phyloP scores from a whole-genome alignment of 2,797 vertebrate genomes.

The Lerista edwardsae region DNA sequence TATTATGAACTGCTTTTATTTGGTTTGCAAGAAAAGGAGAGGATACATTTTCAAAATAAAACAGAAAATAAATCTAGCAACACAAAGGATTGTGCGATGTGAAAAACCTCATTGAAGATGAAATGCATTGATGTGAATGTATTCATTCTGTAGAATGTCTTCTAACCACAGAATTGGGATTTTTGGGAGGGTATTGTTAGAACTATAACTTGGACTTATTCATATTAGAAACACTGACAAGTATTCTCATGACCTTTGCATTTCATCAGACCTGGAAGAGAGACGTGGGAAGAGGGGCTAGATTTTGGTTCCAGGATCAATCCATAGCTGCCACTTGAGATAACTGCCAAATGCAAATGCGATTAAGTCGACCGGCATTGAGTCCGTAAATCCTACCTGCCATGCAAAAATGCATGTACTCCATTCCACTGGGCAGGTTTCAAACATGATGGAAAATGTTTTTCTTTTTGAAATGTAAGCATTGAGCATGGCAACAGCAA shows the following conservation, averaged over 20 bases:
- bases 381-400: slow-evolving; percentile 3
- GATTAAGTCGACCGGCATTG: slow-evolving; percentile 32
- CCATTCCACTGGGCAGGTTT: slow-evolving; percentile 10
- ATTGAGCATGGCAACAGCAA: slow-evolving; percentile 47
- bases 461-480: slow-evolving; percentile 48
- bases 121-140: neutral
- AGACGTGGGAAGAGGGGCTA: slow-evolving; percentile 43
- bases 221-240: neutral
- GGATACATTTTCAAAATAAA: no score
- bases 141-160: no score
- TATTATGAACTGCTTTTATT: no score
- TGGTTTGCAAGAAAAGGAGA: no score
- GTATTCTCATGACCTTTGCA: neutral
- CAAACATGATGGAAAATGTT: slow-evolving; percentile 46
- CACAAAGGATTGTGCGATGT: neutral
- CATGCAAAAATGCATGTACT: slow-evolving; percentile 34
- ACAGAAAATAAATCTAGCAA: neutral
- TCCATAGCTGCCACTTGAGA: slow-evolving; percentile 37
- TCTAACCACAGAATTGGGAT: neutral
- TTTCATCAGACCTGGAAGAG: slow-evolving; percentile 42
- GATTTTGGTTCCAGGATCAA: slow-evolving; percentile 8
- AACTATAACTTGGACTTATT: neutral
- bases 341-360: slow-evolving; percentile 44
- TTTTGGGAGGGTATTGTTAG: neutral
- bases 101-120: neutral